Evolutionary conservation across 2,797 vertebrate species (phyloP).

Genomic region (Anolis apletophallus): DNA sequence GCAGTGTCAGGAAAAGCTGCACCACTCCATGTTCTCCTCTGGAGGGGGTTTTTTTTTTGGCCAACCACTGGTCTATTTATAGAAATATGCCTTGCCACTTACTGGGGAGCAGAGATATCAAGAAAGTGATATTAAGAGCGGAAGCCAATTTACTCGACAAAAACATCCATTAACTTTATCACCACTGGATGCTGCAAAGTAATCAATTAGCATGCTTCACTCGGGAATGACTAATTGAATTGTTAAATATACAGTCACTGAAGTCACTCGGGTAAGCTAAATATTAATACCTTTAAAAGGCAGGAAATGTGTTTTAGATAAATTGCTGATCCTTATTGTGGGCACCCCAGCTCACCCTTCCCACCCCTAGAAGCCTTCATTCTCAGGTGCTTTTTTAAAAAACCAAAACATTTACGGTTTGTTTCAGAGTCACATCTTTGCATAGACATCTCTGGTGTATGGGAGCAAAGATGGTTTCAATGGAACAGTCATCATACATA

Average conservation of each 20-base stretch:
- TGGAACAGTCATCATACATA: constrained; percentile 5
- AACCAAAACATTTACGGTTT: constrained; percentile 24
- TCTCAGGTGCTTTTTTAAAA: not conserved
- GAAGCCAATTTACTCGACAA: constrained; percentile 73
- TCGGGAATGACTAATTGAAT: constrained; percentile 73
- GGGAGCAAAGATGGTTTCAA: not conserved
- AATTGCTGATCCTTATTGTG: constrained; percentile 50
- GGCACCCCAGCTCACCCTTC: constrained; percentile 20
- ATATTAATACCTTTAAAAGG: constrained; percentile 53
- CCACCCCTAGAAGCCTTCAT: not conserved
- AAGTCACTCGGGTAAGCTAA: constrained; percentile 61
- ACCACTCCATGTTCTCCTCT: constrained; percentile 18
- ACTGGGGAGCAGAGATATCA: constrained; percentile 61
- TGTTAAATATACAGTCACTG: constrained; percentile 66
- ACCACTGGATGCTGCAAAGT: constrained; percentile 65
- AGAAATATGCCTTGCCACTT: constrained; percentile 65
- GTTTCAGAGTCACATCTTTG: not conserved
- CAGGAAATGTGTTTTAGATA: constrained; percentile 56
- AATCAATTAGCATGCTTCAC: constrained; percentile 74
- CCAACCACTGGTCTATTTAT: constrained; percentile 70
- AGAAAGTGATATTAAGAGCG: constrained; percentile 72
- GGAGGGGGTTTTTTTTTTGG: constrained; percentile 17
- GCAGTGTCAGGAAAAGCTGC: constrained; percentile 71
- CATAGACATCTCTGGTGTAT: not conserved
- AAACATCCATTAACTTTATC: constrained; percentile 78